Conservation (phyloP, 2,888 invertebrate species). For the Cryptophagus acutangulus region DNA sequence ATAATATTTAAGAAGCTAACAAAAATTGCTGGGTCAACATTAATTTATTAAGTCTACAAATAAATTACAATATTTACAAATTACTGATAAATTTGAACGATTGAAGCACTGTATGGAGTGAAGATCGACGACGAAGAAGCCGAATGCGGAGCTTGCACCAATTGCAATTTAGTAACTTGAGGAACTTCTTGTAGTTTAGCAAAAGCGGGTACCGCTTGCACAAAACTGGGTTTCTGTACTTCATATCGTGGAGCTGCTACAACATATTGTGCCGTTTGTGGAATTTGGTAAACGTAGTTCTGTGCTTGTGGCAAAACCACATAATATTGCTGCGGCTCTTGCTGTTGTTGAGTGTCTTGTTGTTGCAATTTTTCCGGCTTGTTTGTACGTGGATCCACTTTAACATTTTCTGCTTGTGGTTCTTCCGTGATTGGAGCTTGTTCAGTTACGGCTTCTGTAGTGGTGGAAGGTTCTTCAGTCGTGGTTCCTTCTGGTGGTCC, state of each 20-base stretch:
- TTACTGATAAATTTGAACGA: slow-evolving; percentile 36
- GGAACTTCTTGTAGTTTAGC: slow-evolving; percentile 23
- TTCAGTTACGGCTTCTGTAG: slow-evolving; percentile 22
- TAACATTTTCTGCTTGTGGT: slow-evolving; percentile 24
- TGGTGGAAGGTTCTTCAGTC: slow-evolving; percentile 34
- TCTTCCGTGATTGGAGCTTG: slow-evolving; percentile 35
- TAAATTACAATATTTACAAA: too few relatives aligned
- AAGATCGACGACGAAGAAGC: slow-evolving; percentile 27
- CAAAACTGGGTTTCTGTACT: slow-evolving; percentile 23
- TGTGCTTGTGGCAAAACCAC: slow-evolving; percentile 38
- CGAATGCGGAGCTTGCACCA: slow-evolving; percentile 12
- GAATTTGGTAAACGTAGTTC: slow-evolving; percentile 33
- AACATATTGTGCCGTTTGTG: slow-evolving; percentile 12
- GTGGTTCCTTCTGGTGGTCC: slow-evolving; percentile 30
- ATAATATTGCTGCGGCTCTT: slow-evolving; percentile 20
- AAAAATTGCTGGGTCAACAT: too few relatives aligned
- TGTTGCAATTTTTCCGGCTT: slow-evolving; percentile 13
- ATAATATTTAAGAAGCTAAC: too few relatives aligned
- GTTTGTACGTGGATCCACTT: not conserved
- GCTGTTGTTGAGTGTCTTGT: slow-evolving; percentile 10
- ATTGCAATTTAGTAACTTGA: slow-evolving; percentile 5
- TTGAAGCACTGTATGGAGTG: slow-evolving; percentile 36
- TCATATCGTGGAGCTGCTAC: slow-evolving; percentile 12
- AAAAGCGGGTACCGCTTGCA: slow-evolving; percentile 26
- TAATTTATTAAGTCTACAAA: too few relatives aligned